Evolutionary conservation across 1,140 invertebrate species (phyloP).

Genomic region (Bemisia tabaci): DNA sequence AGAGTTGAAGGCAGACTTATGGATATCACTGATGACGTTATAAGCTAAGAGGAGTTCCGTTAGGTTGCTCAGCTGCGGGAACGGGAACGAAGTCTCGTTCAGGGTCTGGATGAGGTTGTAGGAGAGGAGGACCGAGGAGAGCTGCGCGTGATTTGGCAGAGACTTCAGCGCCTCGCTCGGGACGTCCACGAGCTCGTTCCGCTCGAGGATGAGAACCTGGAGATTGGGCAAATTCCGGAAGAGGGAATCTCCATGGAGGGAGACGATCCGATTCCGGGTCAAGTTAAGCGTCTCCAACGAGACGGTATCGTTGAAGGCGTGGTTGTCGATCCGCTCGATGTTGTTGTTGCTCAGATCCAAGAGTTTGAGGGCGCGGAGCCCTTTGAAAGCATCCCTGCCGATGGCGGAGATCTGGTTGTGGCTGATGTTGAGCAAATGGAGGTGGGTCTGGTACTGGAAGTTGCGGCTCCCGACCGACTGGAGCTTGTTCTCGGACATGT

Average conservation of each 20-base stretch:
- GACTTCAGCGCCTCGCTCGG: slow-evolving; percentile 41
- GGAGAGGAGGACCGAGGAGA: slow-evolving; percentile 48
- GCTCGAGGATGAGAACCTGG: slow-evolving; percentile 48
- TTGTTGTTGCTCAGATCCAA: slow-evolving; percentile 64
- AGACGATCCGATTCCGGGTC: slow-evolving; percentile 57
- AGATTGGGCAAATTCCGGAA: slow-evolving; percentile 54
- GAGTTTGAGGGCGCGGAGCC: slow-evolving; percentile 47
- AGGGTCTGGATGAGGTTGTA: slow-evolving; percentile 56
- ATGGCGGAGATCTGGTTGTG: slow-evolving; percentile 52
- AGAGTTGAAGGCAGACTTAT: slow-evolving; percentile 49
- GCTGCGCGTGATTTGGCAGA: slow-evolving; percentile 34
- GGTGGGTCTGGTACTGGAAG: slow-evolving; percentile 55
- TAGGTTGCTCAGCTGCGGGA: slow-evolving; percentile 41
- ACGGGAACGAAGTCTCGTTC: slow-evolving; percentile 47
- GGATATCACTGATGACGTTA: slow-evolving; percentile 55
- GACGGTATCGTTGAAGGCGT: slow-evolving; percentile 54
- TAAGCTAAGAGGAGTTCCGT: slow-evolving; percentile 46
- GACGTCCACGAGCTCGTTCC: slow-evolving; percentile 63
- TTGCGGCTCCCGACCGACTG: slow-evolving; percentile 59
- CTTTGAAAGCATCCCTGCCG: slow-evolving; percentile 58
- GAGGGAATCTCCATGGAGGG: slow-evolving; percentile 48
- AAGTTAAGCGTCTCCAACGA: slow-evolving; percentile 56
- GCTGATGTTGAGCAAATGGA: slow-evolving; percentile 59
- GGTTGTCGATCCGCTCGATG: slow-evolving; percentile 50
- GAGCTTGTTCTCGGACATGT: slow-evolving; percentile 68